phyloP scores from a whole-genome alignment of 2,888 invertebrate genomes.

The Troilus luridus region DNA sequence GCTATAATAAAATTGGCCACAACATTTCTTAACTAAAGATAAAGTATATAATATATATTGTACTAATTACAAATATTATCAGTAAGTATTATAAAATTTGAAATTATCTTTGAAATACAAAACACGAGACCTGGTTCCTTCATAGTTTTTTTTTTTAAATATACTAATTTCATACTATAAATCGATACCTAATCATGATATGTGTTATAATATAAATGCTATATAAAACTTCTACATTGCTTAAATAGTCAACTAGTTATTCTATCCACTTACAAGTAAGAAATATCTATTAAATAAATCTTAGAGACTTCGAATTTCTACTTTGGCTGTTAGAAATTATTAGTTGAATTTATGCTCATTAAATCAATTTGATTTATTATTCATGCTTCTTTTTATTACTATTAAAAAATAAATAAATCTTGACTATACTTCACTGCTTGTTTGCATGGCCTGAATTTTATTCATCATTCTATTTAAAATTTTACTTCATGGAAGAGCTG shows the following conservation, averaged over 20 bases:
- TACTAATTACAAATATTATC: too few species aligned
- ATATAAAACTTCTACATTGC: background rate
- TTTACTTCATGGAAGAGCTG: background rate
- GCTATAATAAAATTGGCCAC: too few species aligned
- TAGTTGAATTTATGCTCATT: background rate
- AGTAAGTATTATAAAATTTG: too few species aligned
- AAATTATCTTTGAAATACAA: too few species aligned
- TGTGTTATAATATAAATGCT: background rate
- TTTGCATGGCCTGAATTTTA: background rate
- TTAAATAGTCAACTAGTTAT: background rate
- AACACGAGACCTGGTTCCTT: too few species aligned
- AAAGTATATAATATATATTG: too few species aligned
- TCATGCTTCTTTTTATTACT: background rate
- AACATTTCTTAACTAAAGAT: too few species aligned
- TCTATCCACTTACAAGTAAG: background rate
- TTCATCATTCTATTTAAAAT: background rate
- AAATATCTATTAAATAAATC: background rate
- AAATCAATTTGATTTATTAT: constrained; percentile 3
- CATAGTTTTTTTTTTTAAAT: too few species aligned
- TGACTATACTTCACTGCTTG: background rate
- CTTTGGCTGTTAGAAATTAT: background rate
- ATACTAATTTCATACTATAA: too few species aligned
- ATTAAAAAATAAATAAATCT: background rate
- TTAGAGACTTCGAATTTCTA: constrained; percentile 45
- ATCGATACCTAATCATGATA: too few species aligned